Conservation (phyloP, 1,140 invertebrate genomes). For the Magallana gigas region DNA sequence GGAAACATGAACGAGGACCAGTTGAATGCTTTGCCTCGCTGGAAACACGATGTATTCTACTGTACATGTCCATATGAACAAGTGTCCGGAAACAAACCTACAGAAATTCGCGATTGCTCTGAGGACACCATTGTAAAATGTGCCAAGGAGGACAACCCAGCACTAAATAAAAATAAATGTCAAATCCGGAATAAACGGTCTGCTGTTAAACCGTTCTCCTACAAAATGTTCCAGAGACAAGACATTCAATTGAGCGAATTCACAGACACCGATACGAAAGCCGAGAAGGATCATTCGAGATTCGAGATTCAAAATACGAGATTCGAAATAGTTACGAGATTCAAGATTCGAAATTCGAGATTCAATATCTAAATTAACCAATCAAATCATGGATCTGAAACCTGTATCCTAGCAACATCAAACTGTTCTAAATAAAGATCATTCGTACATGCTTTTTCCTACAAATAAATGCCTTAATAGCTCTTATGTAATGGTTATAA, state of each 20-base stretch:
- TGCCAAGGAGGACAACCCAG: conserved; percentile 7
- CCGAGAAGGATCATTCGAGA: no score
- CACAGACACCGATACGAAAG: no score
- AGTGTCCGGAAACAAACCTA: neutral
- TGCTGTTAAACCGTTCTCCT: neutral
- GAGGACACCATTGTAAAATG: neutral
- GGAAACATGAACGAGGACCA: neutral
- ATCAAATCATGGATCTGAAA: no score
- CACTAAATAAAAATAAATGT: neutral
- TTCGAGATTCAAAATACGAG: no score
- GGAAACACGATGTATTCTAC: neutral
- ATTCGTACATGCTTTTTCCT: no score
- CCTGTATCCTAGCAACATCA: no score
- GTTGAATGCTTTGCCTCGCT: neutral
- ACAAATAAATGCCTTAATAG: no score
- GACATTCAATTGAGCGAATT: neutral
- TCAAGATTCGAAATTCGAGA: no score
- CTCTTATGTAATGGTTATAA: no score
- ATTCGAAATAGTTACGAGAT: no score
- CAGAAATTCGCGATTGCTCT: neutral
- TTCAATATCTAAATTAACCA: no score
- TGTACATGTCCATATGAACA: neutral
- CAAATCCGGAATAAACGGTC: neutral
- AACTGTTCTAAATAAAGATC: no score
- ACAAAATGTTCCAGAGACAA: neutral